phyloP scores from a whole-genome alignment of 2,888 invertebrate species.

The Zygothrica quintamaculata region DNA sequence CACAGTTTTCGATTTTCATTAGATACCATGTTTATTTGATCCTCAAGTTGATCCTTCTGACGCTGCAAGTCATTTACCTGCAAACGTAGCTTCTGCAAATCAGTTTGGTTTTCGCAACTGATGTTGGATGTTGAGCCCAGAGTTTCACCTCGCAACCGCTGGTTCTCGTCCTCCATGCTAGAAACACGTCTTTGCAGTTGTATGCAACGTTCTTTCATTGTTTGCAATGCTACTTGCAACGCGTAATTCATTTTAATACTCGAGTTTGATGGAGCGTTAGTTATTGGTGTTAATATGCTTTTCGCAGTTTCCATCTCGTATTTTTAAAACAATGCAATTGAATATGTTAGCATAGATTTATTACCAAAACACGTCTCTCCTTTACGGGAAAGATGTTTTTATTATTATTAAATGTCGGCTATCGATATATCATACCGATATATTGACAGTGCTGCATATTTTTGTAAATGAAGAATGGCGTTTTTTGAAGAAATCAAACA shows the following conservation, averaged over 20 bases:
- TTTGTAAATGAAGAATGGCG: no score
- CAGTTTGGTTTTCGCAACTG: slow-evolving; percentile 20
- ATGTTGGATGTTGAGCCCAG: slow-evolving; percentile 2
- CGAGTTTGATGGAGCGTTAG: slow-evolving; percentile 18
- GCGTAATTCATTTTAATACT: slow-evolving; percentile 66
- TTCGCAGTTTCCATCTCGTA: slow-evolving; percentile 58
- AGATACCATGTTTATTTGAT: slow-evolving; percentile 92
- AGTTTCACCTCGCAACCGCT: slow-evolving; percentile 85
- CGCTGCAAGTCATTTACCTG: slow-evolving; percentile 89
- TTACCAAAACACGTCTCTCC: no score
- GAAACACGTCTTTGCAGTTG: slow-evolving; percentile 89
- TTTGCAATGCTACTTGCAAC: slow-evolving; percentile 90
- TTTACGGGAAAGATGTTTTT: no score
- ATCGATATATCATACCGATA: slow-evolving; percentile 37
- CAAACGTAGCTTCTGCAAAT: slow-evolving; percentile 85
- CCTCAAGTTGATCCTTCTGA: slow-evolving; percentile 90
- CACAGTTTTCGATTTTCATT: slow-evolving; percentile 92
- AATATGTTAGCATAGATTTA: slow-evolving; percentile 20
- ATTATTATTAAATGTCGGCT: slow-evolving; percentile 35
- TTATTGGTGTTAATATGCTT: no score
- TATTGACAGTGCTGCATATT: not conserved
- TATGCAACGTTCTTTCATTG: slow-evolving; percentile 92
- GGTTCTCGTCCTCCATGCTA: slow-evolving; percentile 90
- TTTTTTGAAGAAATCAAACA: no score
- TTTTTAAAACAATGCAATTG: slow-evolving; percentile 6